phyloP scores from a whole-genome alignment of 2,888 invertebrate species.

The Himalopsyche anomala region DNA sequence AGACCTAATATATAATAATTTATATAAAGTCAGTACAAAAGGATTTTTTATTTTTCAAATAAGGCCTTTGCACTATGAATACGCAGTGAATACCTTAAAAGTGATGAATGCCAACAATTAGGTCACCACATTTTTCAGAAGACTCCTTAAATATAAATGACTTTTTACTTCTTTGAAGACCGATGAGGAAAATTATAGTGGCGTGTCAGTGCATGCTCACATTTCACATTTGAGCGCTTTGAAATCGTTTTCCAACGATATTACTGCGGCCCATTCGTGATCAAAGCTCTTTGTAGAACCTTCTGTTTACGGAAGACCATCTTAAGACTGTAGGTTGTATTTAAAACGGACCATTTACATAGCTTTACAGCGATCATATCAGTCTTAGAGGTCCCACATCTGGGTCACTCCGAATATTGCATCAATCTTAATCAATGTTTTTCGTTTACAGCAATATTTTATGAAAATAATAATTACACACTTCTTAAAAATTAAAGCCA shows the following conservation, averaged over 20 bases:
- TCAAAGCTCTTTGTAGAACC: conserved; percentile 46
- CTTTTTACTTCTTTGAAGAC: not conserved
- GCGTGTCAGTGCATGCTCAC: conserved; percentile 14
- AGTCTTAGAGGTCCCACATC: not conserved
- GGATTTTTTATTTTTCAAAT: too few species aligned
- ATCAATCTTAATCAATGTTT: not conserved
- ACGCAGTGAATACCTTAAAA: too few species aligned
- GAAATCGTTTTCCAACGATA: conserved; percentile 45
- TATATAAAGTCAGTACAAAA: too few species aligned
- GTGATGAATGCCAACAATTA: too few species aligned
- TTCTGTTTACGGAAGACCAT: conserved; percentile 27
- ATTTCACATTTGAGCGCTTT: conserved; percentile 40
- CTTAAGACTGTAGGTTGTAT: not conserved
- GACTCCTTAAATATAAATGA: not conserved
- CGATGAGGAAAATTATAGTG: not conserved
- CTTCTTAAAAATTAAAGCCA: too few species aligned
- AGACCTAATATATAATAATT: too few species aligned
- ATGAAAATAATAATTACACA: too few species aligned
- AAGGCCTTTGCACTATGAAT: too few species aligned
- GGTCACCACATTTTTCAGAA: too few species aligned
- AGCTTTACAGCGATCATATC: not conserved
- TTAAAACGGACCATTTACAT: conserved; percentile 45
- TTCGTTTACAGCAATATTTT: too few species aligned
- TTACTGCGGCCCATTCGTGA: conserved; percentile 40
- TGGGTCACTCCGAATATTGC: not conserved